A percentile compares a stretch with the other conserved stretches of the same genome.
Evolutionary conservation across 2,888 invertebrate species (phyloP).

Genomic region (Diarsia mendica): DNA sequence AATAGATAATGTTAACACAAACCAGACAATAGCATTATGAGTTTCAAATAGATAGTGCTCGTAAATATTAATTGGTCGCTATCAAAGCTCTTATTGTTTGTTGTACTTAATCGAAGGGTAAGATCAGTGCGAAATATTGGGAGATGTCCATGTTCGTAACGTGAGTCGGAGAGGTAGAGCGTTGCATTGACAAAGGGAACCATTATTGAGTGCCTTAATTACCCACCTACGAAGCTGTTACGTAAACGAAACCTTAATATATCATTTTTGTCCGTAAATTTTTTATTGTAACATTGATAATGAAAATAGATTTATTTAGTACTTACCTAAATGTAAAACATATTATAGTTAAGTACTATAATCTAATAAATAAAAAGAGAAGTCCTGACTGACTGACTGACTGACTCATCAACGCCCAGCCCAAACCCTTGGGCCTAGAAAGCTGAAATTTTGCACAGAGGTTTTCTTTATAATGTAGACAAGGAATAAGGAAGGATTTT

Average conservation of each 20-base stretch:
- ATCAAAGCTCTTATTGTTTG: constrained; percentile 56
- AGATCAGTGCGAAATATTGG: constrained; percentile 73
- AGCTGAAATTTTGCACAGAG: too few relatives aligned
- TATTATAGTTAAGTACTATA: too few relatives aligned
- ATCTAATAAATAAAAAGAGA: too few relatives aligned
- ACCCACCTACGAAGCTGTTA: constrained; percentile 12
- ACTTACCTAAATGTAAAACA: neutral
- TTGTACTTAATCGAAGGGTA: constrained; percentile 58
- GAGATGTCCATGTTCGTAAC: constrained; percentile 69
- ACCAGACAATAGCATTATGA: constrained; percentile 43
- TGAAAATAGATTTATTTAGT: neutral
- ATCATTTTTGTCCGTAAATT: neutral
- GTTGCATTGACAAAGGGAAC: constrained; percentile 78
- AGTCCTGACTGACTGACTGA: too few relatives aligned
- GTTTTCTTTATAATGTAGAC: too few relatives aligned
- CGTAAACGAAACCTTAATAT: neutral
- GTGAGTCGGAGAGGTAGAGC: constrained; percentile 65
- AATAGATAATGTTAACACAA: constrained; percentile 48
- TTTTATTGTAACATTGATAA: neutral
- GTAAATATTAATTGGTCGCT: constrained; percentile 57
- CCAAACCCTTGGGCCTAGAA: too few relatives aligned
- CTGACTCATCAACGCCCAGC: too few relatives aligned
- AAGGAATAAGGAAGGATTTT: too few relatives aligned
- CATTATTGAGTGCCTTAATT: constrained; percentile 63
- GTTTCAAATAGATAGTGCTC: constrained; percentile 37